Evolutionary conservation across 2,113 vertebrate genomes (phyloP).

Genomic region (Bubalus kerabau): DNA sequence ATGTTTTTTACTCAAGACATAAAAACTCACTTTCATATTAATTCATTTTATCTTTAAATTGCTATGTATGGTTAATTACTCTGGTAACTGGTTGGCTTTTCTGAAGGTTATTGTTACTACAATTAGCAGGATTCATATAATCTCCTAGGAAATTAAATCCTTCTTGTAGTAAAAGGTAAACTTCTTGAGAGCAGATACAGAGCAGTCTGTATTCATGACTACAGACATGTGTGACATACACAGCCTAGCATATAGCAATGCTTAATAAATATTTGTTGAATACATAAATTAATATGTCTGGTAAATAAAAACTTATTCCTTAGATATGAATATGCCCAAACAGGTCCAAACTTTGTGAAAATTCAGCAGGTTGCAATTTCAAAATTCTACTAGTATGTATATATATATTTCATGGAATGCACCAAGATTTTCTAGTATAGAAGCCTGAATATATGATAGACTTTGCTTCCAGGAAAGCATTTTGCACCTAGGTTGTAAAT

Average conservation of each 20-base stretch:
- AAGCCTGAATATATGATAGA: not conserved
- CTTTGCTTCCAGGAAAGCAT: not conserved
- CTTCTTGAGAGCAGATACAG: not conserved
- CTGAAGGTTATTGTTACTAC: not conserved
- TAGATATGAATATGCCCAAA: not conserved
- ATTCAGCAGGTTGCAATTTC: not conserved
- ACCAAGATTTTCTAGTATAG: not conserved
- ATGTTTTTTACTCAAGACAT: not conserved
- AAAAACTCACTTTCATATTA: slow-evolving; percentile 42
- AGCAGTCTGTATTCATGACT: not conserved
- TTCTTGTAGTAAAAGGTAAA: not conserved
- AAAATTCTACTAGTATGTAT: not conserved
- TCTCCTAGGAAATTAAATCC: slow-evolving; percentile 27
- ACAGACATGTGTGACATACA: not conserved
- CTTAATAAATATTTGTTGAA: not conserved
- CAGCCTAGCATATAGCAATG: not conserved
- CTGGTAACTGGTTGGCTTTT: slow-evolving; percentile 4
- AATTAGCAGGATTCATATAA: slow-evolving; percentile 19
- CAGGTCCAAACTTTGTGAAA: not conserved
- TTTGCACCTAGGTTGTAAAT: not conserved
- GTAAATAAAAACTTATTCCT: not conserved
- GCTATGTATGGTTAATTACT: slow-evolving; percentile 20
- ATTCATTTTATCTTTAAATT: slow-evolving; percentile 42
- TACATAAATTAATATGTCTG: not conserved
- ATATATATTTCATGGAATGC: not conserved